Percentiles rank a stretch among this genome's conserved stretches.
phyloP scores from a whole-genome alignment of 2,888 invertebrate genomes.

The Euphydryas editha region DNA sequence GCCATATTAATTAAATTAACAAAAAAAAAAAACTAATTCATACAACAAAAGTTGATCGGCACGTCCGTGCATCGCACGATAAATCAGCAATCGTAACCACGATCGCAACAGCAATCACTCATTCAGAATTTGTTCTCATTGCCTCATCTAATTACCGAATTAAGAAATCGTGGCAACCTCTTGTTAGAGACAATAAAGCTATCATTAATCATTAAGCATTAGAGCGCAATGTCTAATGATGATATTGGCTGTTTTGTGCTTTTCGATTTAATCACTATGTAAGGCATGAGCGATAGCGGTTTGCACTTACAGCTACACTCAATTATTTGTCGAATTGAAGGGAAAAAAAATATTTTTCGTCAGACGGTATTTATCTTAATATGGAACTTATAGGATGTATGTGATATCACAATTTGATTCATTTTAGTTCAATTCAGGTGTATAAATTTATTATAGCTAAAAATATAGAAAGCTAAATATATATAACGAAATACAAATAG shows the following conservation, averaged over 20 bases:
- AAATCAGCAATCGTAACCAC: conserved; percentile 33
- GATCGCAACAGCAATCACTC: conserved; percentile 52
- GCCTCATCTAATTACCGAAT: conserved; percentile 77
- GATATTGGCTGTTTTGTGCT: conserved; percentile 74
- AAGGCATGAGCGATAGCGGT: conserved; percentile 46
- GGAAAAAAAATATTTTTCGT: too few species aligned
- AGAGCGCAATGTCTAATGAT: conserved; percentile 68
- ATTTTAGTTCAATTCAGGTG: too few species aligned
- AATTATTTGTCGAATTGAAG: too few species aligned
- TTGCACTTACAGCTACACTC: not conserved
- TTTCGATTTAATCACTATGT: conserved; percentile 44
- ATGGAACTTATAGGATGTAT: too few species aligned
- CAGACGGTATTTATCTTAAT: too few species aligned
- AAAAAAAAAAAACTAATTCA: not conserved
- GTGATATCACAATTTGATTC: too few species aligned
- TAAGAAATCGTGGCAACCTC: conserved; percentile 78
- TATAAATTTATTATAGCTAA: too few species aligned
- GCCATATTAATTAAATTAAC: conserved; percentile 6
- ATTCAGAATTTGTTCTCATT: conserved; percentile 55
- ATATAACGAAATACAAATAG: too few species aligned
- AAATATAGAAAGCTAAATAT: too few species aligned
- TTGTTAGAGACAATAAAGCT: conserved; percentile 76
- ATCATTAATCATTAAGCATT: conserved; percentile 80
- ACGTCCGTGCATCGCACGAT: conserved; percentile 11
- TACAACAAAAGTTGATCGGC: not conserved